Evolutionary conservation across 2,797 vertebrate species (phyloP).

Genomic region (Pipistrellus kuhlii): DNA sequence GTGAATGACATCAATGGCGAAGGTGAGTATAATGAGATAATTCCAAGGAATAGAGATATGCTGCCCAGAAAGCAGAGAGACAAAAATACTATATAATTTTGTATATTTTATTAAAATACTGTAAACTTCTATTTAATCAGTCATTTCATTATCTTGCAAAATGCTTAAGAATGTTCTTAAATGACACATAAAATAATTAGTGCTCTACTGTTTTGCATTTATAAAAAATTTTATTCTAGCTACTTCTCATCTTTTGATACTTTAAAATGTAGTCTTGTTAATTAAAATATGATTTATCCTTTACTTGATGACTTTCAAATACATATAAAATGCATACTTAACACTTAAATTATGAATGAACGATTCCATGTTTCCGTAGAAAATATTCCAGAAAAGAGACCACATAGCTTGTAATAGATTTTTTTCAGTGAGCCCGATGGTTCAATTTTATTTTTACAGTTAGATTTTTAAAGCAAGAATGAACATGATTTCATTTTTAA

Average conservation of each 20-base stretch:
- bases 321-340: not conserved
- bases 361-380: not conserved
- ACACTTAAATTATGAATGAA: not conserved
- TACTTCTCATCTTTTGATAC: not conserved
- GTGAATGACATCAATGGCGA: not conserved
- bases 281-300: slow-evolving; percentile 25
- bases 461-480: slow-evolving; percentile 42
- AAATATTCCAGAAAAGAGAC: not conserved
- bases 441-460: slow-evolving; percentile 58
- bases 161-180: not conserved
- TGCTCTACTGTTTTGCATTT: not conserved
- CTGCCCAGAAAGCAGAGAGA: not conserved
- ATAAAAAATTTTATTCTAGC: not conserved
- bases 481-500: slow-evolving; percentile 58
- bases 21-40: not conserved
- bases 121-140: not conserved
- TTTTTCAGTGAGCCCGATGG: not conserved
- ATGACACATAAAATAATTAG: not conserved
- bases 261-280: not conserved
- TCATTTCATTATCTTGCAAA: not conserved
- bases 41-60: not conserved
- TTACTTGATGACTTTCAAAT: not conserved
- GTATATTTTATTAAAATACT: not conserved
- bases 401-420: not conserved
- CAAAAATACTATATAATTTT: not conserved